Conservation (phyloP, 2,113 vertebrate species). For the pig (Sus scrofa) region DNA sequence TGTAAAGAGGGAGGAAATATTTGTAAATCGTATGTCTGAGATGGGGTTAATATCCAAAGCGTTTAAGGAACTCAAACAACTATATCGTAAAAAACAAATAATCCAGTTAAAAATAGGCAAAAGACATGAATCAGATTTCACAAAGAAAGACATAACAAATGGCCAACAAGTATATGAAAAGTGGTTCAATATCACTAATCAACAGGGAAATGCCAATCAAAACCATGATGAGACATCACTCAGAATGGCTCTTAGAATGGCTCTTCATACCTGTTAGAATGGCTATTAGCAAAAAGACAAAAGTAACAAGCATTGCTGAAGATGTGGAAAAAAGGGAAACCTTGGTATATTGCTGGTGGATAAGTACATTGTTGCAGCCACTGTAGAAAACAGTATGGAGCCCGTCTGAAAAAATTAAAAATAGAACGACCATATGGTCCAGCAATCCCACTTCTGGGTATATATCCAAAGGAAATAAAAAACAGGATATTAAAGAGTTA, state of each 20-base stretch:
- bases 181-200: background rate
- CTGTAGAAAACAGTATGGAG: background rate
- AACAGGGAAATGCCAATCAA: background rate
- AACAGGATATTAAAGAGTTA: background rate
- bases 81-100: background rate
- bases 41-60: background rate
- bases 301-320: background rate
- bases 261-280: background rate
- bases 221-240: background rate
- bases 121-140: background rate
- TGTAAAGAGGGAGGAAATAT: background rate
- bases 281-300: background rate
- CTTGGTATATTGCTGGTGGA: background rate
- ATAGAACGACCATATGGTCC: background rate
- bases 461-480: background rate
- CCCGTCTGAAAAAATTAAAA: background rate
- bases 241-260: background rate
- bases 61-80: background rate
- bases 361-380: background rate
- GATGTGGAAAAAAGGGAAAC: background rate
- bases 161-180: background rate
- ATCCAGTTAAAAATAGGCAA: background rate
- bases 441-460: background rate
- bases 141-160: background rate
- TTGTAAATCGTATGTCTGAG: background rate